Percentiles rank a stretch among this genome's conserved stretches.
These are phyloP conservation scores for Ctenosaura bakeri DNA, from an alignment of 2,797 vertebrate species.

Conservation along the genomic window DNA sequence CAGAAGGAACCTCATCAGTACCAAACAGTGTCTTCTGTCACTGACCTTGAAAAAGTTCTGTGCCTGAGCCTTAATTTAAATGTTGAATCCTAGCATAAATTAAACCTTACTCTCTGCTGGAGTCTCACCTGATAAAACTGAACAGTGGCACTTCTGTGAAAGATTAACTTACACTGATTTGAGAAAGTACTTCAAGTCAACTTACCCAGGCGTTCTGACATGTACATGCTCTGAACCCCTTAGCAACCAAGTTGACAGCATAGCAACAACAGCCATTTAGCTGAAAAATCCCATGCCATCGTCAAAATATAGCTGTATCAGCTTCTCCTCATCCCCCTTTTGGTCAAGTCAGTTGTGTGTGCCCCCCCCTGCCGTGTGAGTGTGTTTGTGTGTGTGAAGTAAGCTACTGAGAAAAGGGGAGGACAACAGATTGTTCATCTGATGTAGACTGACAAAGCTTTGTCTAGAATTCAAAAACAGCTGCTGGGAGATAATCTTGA, in stretches of 20 bases:
- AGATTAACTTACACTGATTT: background rate
- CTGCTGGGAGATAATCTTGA: conserved; percentile 16
- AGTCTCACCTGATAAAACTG: background rate
- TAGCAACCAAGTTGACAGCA: conserved; percentile 51
- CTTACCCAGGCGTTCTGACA: background rate
- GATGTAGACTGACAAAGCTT: rapidly evolving
- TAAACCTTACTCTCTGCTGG: background rate
- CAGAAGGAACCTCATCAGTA: background rate
- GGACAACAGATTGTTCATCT: background rate
- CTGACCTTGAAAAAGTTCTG: background rate
- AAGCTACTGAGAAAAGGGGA: background rate
- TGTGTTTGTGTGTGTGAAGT: background rate
- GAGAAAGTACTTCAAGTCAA: background rate
- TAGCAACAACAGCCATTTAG: conserved; percentile 32
- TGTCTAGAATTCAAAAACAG: background rate
- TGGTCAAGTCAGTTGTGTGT: background rate
- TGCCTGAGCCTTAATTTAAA: background rate
- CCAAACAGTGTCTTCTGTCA: background rate
- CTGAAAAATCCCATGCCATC: background rate
- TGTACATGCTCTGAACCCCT: background rate
- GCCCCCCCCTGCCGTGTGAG: background rate
- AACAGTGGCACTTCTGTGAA: conserved; percentile 15
- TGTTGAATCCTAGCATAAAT: conserved; percentile 5
- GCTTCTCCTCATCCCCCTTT: background rate
- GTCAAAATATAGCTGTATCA: conserved; percentile 21